phyloP scores from a whole-genome alignment of 2,797 vertebrate genomes.

The Hapalemur alaotrensis region DNA sequence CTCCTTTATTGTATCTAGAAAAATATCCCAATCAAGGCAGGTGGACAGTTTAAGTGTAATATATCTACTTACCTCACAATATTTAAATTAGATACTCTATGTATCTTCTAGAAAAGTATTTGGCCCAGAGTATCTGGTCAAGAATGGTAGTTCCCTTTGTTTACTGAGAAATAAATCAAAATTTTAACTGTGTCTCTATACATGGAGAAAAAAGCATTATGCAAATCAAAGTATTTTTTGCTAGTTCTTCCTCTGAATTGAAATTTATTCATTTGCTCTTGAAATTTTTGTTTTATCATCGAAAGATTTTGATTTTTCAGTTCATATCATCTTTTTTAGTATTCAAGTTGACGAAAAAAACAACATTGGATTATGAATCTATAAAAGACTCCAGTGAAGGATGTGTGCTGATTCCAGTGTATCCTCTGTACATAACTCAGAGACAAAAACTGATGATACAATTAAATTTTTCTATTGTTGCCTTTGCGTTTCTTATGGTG shows the following conservation, averaged over 20 bases:
- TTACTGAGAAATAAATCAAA: not conserved
- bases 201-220: not conserved
- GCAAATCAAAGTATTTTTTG: not conserved
- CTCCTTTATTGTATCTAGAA: not conserved
- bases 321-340: not conserved
- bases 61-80: not conserved
- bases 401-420: not conserved
- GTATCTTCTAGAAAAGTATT: not conserved
- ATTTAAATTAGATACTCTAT: not conserved
- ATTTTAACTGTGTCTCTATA: not conserved
- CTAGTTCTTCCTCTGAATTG: not conserved
- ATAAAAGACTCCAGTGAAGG: not conserved
- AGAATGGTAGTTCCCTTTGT: not conserved
- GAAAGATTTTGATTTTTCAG: not conserved
- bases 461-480: not conserved
- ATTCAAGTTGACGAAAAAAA: not conserved
- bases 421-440: not conserved
- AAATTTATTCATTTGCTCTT: not conserved
- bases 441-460: not conserved
- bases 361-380: not conserved
- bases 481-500: not conserved
- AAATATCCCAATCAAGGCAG: not conserved
- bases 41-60: not conserved
- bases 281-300: not conserved
- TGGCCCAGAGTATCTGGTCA: not conserved